Evolutionary conservation across 2,888 invertebrate genomes (phyloP).

Genomic region (Callyntrura guangdongensis): DNA sequence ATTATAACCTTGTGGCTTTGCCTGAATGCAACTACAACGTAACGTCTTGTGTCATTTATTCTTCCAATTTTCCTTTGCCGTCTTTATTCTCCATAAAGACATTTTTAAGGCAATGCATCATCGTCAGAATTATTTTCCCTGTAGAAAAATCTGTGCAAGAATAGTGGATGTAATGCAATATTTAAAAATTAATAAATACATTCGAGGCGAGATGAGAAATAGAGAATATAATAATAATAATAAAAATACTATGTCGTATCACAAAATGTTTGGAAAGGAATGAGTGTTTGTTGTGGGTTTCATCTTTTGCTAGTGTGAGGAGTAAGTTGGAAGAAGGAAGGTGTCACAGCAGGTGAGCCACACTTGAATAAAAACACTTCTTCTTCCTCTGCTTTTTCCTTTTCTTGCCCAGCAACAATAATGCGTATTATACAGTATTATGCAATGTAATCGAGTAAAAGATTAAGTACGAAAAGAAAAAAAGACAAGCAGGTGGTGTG

Average conservation of each 20-base stretch:
- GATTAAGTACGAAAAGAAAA: slow-evolving; percentile 2
- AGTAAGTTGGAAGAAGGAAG: slow-evolving; percentile 77
- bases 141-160: background rate
- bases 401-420: slow-evolving; percentile 25
- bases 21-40: background rate
- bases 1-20: background rate
- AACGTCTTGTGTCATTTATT: slow-evolving; percentile 21
- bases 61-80: background rate
- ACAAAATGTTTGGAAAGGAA: slow-evolving; percentile 1
- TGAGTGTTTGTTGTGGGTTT: background rate
- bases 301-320: slow-evolving; percentile 57
- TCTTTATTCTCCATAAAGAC: background rate
- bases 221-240: background rate
- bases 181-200: slow-evolving; percentile 33
- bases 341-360: slow-evolving; percentile 78
- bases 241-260: no score
- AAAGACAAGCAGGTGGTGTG: slow-evolving; percentile 49
- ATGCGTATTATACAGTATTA: background rate
- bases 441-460: slow-evolving; percentile 33
- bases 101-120: background rate
- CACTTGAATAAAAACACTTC: slow-evolving; percentile 62
- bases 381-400: slow-evolving; percentile 46
- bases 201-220: background rate
- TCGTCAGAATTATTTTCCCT: background rate
- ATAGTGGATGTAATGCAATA: slow-evolving; percentile 7